phyloP scores from a whole-genome alignment of 2,113 vertebrate genomes.

The Morone saxatilis region DNA sequence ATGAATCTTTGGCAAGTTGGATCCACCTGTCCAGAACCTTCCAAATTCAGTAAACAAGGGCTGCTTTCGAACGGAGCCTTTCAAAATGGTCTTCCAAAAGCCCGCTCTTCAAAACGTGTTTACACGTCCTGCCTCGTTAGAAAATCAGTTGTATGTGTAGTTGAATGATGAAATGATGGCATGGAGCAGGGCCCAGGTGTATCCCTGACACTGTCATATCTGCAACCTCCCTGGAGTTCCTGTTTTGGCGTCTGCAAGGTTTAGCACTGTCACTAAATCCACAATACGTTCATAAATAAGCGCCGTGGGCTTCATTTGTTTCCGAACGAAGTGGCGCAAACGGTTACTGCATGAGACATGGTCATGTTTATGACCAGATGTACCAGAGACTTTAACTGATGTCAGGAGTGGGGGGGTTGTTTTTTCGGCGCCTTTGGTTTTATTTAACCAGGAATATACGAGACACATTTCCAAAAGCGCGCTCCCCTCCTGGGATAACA shows the following conservation, averaged over 20 bases:
- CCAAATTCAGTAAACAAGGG: no score
- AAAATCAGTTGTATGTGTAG: no score
- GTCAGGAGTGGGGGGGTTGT: constrained; percentile 43
- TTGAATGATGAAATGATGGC: no score
- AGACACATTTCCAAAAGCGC: no score
- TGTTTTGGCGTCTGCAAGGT: constrained; percentile 1
- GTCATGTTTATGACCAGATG: constrained; percentile 73
- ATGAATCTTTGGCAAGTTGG: no score
- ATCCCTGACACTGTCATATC: not conserved
- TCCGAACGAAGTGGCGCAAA: constrained; percentile 48
- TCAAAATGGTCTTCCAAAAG: no score
- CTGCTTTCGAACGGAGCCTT: no score
- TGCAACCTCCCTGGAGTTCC: not conserved
- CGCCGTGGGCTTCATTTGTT: constrained; percentile 58
- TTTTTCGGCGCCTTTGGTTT: constrained; percentile 44
- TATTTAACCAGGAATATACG: constrained; percentile 78
- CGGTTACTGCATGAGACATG: constrained; percentile 46
- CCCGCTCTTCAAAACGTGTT: no score
- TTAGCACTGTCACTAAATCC: constrained; percentile 57
- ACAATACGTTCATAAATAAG: constrained; percentile 52
- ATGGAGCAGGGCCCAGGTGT: not conserved
- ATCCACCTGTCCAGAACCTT: no score
- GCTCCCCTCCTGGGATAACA: constrained; percentile 74
- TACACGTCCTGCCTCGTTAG: no score
- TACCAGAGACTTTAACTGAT: constrained; percentile 75